Evolutionary conservation across 2,888 invertebrate species (phyloP).

Genomic region (Drosophila mulleri): DNA sequence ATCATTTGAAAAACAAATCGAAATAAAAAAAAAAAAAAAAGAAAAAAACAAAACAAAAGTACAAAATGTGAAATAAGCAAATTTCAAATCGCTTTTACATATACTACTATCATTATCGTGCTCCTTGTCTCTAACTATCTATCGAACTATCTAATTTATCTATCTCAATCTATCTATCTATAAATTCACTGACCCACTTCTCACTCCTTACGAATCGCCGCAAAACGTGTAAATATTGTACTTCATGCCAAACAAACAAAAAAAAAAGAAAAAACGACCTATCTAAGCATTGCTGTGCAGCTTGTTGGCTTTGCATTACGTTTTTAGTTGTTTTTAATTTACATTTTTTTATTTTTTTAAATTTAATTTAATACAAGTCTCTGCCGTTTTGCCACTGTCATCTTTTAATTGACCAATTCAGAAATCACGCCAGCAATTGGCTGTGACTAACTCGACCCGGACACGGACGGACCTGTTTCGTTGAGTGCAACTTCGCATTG

Average conservation of each 20-base stretch:
- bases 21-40: conserved; percentile 13
- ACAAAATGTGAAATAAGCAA: conserved; percentile 49
- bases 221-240: conserved; percentile 63
- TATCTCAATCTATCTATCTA: conserved; percentile 35
- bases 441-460: conserved; percentile 16
- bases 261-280: conserved; percentile 13
- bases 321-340: background rate
- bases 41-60: conserved; percentile 26
- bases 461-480: background rate
- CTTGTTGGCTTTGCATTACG: conserved; percentile 8
- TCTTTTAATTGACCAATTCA: conserved; percentile 27
- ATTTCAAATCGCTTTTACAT: conserved; percentile 73
- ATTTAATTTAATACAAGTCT: conserved; percentile 16
- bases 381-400: conserved; percentile 32
- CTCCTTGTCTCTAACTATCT: conserved; percentile 41
- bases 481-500: conserved; percentile 26
- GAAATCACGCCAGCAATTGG: conserved; percentile 17
- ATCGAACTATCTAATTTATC: conserved; percentile 34
- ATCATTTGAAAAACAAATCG: conserved; percentile 35
- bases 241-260: conserved; percentile 44
- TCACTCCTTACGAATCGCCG: conserved; percentile 27
- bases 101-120: conserved; percentile 60
- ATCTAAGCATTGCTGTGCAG: conserved; percentile 17
- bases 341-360: background rate
- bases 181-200: conserved; percentile 42